Conservation (phyloP, 2,888 invertebrate genomes). For the Caenorhabditis imperialis region DNA sequence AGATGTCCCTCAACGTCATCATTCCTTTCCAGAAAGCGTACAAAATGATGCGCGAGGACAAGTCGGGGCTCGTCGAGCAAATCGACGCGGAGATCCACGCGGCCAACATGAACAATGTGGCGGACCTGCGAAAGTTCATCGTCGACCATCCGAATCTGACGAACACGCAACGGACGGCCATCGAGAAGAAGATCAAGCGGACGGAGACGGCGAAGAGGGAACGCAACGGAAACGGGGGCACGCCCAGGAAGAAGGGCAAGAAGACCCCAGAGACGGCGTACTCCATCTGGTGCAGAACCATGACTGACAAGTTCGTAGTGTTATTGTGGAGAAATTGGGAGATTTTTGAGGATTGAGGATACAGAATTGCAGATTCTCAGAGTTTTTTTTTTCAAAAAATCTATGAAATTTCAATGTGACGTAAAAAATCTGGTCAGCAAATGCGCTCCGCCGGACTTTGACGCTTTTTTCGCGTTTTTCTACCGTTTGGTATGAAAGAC, state of each 20-base stretch:
- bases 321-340: too few relatives aligned
- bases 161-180: conserved; percentile 3
- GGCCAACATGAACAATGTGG: background rate
- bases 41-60: conserved; percentile 5
- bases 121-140: conserved; percentile 11
- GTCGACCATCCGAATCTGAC: conserved; percentile 26
- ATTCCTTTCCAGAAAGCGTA: background rate
- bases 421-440: too few relatives aligned
- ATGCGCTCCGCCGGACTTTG: too few relatives aligned
- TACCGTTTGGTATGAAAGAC: background rate
- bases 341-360: too few relatives aligned
- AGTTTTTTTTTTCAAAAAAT: too few relatives aligned
- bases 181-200: background rate
- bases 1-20: too few relatives aligned
- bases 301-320: conserved; percentile 19
- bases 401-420: too few relatives aligned
- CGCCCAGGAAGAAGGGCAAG: background rate
- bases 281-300: conserved; percentile 30
- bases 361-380: too few relatives aligned
- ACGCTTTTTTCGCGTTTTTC: too few relatives aligned
- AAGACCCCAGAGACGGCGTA: conserved; percentile 30
- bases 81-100: conserved; percentile 5
- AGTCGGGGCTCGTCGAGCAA: background rate
- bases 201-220: background rate
- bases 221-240: too few relatives aligned